These are phyloP conservation scores for Candidula unifasciata DNA, from an alignment of 2,888 invertebrate species.

Conservation along the genomic window DNA sequence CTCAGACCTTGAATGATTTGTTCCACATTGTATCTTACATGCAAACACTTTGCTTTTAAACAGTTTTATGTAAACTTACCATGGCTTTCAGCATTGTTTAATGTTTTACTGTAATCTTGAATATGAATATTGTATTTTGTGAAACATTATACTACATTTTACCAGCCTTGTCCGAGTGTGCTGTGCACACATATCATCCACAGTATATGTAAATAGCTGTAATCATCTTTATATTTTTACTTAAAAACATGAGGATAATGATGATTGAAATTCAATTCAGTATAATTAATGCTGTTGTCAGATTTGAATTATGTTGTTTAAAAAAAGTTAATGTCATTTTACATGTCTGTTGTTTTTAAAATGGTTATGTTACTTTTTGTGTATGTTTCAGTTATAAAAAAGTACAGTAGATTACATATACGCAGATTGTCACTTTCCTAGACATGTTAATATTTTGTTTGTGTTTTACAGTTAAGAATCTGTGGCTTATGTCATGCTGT, in stretches of 20 bases:
- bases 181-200: slow-evolving; percentile 14
- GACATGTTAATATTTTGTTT: too few species aligned
- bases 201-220: neutral
- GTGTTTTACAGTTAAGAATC: too few species aligned
- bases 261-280: too few species aligned
- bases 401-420: too few species aligned
- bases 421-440: too few species aligned
- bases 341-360: too few species aligned
- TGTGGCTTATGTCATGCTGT: too few species aligned
- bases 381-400: too few species aligned
- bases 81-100: slow-evolving; percentile 16
- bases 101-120: neutral
- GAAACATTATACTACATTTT: neutral
- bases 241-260: neutral
- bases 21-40: neutral
- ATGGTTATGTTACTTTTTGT: too few species aligned
- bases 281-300: too few species aligned
- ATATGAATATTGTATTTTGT: slow-evolving; percentile 19
- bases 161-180: neutral
- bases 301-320: too few species aligned
- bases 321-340: too few species aligned
- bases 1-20: neutral
- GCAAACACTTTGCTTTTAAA: neutral
- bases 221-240: neutral
- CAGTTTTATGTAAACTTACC: neutral